Base-by-base conservation (phyloP, 1,140 invertebrate genomes). In the Hyphantria cunea region DNA sequence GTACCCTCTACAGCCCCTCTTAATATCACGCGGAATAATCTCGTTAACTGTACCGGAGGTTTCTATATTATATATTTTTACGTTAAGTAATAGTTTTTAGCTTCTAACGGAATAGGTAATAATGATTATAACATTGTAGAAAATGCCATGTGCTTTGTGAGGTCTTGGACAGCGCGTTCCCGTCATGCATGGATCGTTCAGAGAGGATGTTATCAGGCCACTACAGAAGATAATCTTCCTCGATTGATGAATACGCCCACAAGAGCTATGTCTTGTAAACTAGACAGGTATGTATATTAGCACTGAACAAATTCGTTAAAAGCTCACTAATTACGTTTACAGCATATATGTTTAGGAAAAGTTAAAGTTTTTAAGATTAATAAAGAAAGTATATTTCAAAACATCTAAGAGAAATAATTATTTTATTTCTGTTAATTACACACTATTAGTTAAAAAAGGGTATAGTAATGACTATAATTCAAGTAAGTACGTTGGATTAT, bases 151-250 rank as follows among this genome's bases (percentile, higher is more conserved):
- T 90, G 87, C 64, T 90, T 88, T 41, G 80, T 89, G 5, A 79
- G 87, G 6, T 82, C 85, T 9, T 88, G 84, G 87, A 69, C 53
- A 3, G 76, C 83, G 34, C 80, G 87, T 0, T 71, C 77, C 4
- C 76, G 66, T 6, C 76, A 86, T 48, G 77, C 86, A 11, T 90
- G 87, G 87, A 82, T 90, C 15, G 84, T 89, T 7, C 87, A 90
- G 66, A 66, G 87, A 52, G 87, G 87, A 13, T 90, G 87, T 50
- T 89, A 90, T 56, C 62, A 74, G 34, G 11, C 74, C 0, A 48
- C 8, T 10, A 61, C 66, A 25, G 70, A 76, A 6, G 82, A 86
- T 17, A 42, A 63, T 2, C 52, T 83, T 2, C 78, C 74, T 0
- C 33, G 48, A 45, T 52, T 59, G 0, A 54, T 86, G 61, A 52